A percentile compares a stretch with the other conserved stretches of the same genome.
These are phyloP conservation scores for Watsonalla binaria DNA, from an alignment of 2,888 invertebrate species.

Conservation along the genomic window DNA sequence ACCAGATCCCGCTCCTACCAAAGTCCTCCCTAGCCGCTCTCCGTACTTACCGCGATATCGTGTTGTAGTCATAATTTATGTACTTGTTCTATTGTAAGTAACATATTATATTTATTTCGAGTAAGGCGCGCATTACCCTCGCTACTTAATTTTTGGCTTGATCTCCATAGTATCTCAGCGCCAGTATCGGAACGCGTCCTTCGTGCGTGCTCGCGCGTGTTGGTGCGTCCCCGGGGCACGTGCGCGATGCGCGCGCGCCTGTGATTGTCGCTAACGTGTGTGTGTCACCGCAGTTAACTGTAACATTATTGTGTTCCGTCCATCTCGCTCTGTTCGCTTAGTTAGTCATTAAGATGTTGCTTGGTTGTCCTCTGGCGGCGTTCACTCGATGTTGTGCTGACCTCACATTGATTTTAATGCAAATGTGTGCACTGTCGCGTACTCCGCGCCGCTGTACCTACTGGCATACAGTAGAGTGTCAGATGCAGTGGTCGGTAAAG, in stretches of 20 bases:
- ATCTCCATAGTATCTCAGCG: constrained; percentile 19
- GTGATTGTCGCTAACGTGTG: constrained; percentile 15
- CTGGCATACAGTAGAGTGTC: too few relatives aligned
- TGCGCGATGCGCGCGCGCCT: constrained; percentile 7
- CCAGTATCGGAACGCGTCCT: constrained; percentile 15
- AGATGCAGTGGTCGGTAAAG: too few relatives aligned
- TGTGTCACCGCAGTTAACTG: constrained; percentile 6
- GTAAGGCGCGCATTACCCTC: constrained; percentile 12
- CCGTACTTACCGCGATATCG: neutral
- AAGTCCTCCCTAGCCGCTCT: neutral
- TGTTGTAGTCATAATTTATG: constrained; percentile 7
- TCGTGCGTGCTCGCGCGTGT: neutral
- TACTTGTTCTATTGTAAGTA: neutral
- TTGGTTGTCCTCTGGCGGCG: too few relatives aligned
- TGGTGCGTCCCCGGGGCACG: neutral
- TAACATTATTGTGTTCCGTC: constrained; percentile 1
- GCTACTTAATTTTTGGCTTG: constrained; percentile 7
- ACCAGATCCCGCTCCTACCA: neutral
- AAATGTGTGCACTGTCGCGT: too few relatives aligned
- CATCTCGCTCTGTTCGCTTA: neutral
- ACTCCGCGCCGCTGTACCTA: too few relatives aligned
- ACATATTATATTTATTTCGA: neutral
- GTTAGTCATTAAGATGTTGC: too few relatives aligned
- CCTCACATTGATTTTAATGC: too few relatives aligned
- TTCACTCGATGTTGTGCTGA: too few relatives aligned